These are phyloP conservation scores for Opisthocomus hoazin DNA, from an alignment of 2,113 vertebrate species.

Conservation along the genomic window DNA sequence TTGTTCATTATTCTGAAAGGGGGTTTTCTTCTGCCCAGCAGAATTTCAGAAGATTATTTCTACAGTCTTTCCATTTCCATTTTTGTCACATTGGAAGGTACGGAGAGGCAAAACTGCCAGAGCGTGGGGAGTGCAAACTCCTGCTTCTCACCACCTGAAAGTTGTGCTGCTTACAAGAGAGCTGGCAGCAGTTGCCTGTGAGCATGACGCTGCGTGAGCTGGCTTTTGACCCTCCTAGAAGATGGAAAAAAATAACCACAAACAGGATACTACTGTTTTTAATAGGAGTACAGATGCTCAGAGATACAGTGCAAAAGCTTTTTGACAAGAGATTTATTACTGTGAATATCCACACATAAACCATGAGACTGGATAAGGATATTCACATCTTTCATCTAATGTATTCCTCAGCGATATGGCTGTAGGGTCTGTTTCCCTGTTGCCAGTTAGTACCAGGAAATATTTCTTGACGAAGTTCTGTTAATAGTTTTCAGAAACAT, in stretches of 20 bases:
- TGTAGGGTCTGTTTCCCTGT: background rate
- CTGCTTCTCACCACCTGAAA: background rate
- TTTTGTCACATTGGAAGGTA: background rate
- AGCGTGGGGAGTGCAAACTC: background rate
- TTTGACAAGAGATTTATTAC: background rate
- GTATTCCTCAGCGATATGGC: background rate
- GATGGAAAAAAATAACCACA: background rate
- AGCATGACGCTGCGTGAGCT: background rate
- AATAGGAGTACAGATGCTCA: background rate
- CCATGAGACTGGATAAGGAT: background rate
- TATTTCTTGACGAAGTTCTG: constrained; percentile 27
- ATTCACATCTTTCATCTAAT: background rate
- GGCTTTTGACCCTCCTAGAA: background rate
- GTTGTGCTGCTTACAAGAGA: background rate
- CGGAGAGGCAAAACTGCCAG: background rate
- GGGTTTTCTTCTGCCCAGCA: background rate
- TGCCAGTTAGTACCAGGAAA: background rate
- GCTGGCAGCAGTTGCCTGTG: background rate
- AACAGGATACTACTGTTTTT: background rate
- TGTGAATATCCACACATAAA: background rate
- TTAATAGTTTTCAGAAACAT: constrained; percentile 49
- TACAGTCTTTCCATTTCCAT: background rate
- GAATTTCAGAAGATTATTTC: background rate
- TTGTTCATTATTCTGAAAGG: background rate
- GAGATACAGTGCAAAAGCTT: background rate